Evolutionary conservation across 2,113 vertebrate genomes (phyloP), one percentile per base, ranked within the genome.

Genomic region (Struthio camelus): DNA sequence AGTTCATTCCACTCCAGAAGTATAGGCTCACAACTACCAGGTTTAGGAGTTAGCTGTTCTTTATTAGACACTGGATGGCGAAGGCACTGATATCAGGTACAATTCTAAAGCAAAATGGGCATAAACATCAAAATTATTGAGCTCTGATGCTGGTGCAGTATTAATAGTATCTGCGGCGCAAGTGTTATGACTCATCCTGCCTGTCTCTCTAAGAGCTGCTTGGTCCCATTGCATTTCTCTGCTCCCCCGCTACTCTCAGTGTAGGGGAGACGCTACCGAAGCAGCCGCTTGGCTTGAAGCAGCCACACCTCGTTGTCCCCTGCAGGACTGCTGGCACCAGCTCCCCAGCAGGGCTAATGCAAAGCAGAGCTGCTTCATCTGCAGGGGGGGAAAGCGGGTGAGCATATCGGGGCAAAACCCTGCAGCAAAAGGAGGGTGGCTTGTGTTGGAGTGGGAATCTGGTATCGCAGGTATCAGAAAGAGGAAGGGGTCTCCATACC

Each of bases 391-490:
- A 67, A 23, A 0, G 2, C 66, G 50, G 36, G 71, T 19, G 24
- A 25, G 69, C 14, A 46, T 48, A 34, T 11, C 10, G 30, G 56
- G 30, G 30, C 56, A 18, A 58, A 58, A 34, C 17, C 30, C 30
- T 11, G 17, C 56, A 34, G 30, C 56, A 59, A 19, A 59, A 59
- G 19, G 17, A 32, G 56, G 56, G 25, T 58, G 30, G 56, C 56
- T 58, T 0, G 30, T 8, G 18, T 51, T 59, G 79, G 28, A 80
- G 38, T 14, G 0, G 1, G 38, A 79, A 25, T 25, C 42, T 67
- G 59, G 23, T 61, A 28, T 53, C 50, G 38, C 14, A 0, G 0
- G 27, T 25, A 2, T 70, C 56, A 1, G 9, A 89, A 38, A 81
- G 67, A 7, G 2, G 1, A 46, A 36, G 36, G 14, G 38, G 23